phyloP scores from a whole-genome alignment of 2,113 vertebrate species.

The Myrmecobius fasciatus region DNA sequence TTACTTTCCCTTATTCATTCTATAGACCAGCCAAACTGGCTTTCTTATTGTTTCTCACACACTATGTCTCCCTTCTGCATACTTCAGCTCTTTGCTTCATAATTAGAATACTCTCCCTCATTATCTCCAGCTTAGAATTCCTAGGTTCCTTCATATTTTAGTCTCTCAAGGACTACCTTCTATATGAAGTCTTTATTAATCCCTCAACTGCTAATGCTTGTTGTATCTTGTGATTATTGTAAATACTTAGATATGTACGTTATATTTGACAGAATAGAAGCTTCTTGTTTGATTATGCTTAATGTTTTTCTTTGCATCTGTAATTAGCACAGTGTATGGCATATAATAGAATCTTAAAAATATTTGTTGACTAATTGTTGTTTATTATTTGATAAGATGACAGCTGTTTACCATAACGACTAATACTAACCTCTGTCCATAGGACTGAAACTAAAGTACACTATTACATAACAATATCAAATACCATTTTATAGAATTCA shows the following conservation, averaged over 20 bases:
- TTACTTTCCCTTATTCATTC: neutral
- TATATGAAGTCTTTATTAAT: neutral
- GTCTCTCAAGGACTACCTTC: neutral
- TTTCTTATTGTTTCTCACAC: neutral
- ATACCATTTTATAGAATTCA: neutral
- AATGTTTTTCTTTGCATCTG: neutral
- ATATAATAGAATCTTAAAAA: neutral
- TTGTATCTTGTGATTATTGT: neutral
- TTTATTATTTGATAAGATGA: too few relatives aligned
- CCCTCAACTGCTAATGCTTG: neutral
- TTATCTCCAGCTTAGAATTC: neutral
- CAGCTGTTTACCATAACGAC: neutral
- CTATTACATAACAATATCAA: neutral
- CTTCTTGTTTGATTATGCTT: neutral
- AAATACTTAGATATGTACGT: neutral
- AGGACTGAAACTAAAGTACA: neutral
- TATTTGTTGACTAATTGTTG: neutral
- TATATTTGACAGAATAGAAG: neutral
- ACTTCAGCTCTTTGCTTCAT: neutral
- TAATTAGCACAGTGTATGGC: neutral
- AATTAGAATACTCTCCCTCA: neutral
- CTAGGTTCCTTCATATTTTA: neutral
- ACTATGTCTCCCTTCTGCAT: neutral
- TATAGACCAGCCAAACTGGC: neutral
- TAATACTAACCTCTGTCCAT: neutral